A percentile compares a stretch with the other conserved stretches of the same genome.
phyloP scores from a whole-genome alignment of 1,140 invertebrate species.

The Aphidius ervi region DNA sequence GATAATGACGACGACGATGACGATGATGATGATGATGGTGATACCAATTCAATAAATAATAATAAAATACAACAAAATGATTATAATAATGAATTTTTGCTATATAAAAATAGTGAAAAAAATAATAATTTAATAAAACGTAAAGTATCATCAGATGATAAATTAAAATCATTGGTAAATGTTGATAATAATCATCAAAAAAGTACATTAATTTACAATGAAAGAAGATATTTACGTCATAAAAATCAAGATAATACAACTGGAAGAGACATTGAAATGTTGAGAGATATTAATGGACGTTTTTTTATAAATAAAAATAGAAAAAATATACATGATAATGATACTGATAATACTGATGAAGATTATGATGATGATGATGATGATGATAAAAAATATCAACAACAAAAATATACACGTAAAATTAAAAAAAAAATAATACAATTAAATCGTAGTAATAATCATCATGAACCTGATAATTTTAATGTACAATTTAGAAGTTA shows the following conservation, averaged over 20 bases:
- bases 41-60: background rate
- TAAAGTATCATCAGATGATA: background rate
- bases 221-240: too few species aligned
- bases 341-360: background rate
- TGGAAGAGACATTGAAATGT: too few species aligned
- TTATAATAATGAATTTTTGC: background rate
- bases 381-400: constrained; percentile 12
- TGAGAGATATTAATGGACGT: too few species aligned
- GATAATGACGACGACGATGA: background rate
- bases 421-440: constrained; percentile 2
- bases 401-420: constrained; percentile 9
- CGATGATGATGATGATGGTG: background rate
- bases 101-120: background rate
- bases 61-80: background rate
- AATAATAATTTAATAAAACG: background rate
- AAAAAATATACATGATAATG: background rate
- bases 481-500: constrained; percentile 34
- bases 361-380: background rate
- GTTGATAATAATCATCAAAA: too few species aligned
- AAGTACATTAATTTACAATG: too few species aligned
- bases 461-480: constrained; percentile 31
- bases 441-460: constrained; percentile 13
- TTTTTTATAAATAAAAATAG: too few species aligned
- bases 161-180: background rate
- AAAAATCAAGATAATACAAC: too few species aligned